phyloP scores from a whole-genome alignment of 1,140 invertebrate genomes.

The Danaus melanippus region DNA sequence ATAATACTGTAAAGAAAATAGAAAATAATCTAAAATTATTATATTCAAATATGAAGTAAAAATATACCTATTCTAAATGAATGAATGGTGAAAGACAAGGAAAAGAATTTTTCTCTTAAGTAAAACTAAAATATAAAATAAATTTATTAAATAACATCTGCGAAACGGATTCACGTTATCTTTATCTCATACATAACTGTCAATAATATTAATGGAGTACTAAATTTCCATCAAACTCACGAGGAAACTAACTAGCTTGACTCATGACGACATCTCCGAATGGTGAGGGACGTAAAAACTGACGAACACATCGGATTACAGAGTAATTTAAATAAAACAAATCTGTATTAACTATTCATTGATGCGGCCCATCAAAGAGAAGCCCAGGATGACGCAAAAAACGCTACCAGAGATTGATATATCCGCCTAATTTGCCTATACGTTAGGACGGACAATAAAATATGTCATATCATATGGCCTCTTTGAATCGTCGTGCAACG shows the following conservation, averaged over 20 bases:
- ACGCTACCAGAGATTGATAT: slow-evolving; percentile 49
- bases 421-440: slow-evolving; percentile 64
- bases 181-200: too few species aligned
- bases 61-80: too few species aligned
- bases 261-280: too few species aligned
- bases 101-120: too few species aligned
- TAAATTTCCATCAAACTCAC: neutral
- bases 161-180: too few species aligned
- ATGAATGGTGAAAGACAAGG: too few species aligned
- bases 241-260: neutral
- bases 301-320: slow-evolving; percentile 18
- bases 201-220: too few species aligned
- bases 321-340: slow-evolving; percentile 28
- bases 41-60: too few species aligned
- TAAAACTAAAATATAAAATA: too few species aligned
- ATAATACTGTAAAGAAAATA: too few species aligned
- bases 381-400: slow-evolving; percentile 30
- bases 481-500: slow-evolving; percentile 42
- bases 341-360: slow-evolving; percentile 52
- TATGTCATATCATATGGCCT: slow-evolving; percentile 59
- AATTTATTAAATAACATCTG: too few species aligned
- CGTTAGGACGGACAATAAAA: slow-evolving; percentile 43
- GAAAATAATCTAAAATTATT: too few species aligned
- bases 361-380: slow-evolving; percentile 42
- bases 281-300: slow-evolving; percentile 7